A percentile compares a stretch with the other conserved stretches of the same genome.
These are phyloP conservation scores for Monopis laevigella DNA, from an alignment of 2,888 invertebrate species.

Conservation along the genomic window DNA sequence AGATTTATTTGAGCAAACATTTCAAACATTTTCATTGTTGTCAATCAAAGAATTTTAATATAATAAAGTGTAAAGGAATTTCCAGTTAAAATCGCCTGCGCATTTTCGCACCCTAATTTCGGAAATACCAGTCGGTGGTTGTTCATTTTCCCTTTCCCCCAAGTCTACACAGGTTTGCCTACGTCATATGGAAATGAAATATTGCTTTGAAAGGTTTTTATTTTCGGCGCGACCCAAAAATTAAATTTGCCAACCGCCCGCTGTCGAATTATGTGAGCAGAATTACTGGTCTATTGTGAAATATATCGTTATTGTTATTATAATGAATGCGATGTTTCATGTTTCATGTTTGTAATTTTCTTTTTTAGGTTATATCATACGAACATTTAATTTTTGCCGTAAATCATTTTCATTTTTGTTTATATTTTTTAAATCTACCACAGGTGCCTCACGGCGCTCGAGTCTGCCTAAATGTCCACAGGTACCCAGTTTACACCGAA, in stretches of 20 bases:
- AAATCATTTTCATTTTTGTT: too few species aligned
- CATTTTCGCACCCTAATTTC: slow-evolving; percentile 9
- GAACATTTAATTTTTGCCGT: too few species aligned
- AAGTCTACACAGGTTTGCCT: slow-evolving; percentile 4
- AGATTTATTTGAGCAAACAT: too few species aligned
- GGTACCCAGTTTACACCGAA: too few species aligned
- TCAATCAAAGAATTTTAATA: neutral
- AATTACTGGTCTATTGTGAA: slow-evolving; percentile 33
- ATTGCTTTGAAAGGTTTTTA: slow-evolving; percentile 35
- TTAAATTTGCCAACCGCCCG: slow-evolving; percentile 42
- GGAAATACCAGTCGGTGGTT: neutral
- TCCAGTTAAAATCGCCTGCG: neutral
- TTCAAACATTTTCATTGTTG: too few species aligned
- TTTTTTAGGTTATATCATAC: too few species aligned
- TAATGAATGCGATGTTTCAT: slow-evolving; percentile 29
- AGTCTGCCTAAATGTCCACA: too few species aligned
- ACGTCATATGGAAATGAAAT: slow-evolving; percentile 29
- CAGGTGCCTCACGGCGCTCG: too few species aligned
- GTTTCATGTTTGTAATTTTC: too few species aligned
- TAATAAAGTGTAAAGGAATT: slow-evolving; percentile 2
- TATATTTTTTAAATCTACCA: too few species aligned
- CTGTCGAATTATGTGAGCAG: slow-evolving; percentile 23
- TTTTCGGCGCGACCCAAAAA: slow-evolving; percentile 27
- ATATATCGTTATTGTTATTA: slow-evolving; percentile 33
- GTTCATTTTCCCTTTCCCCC: neutral